These are phyloP conservation scores for Smithornis capensis DNA, from an alignment of 2,113 vertebrate genomes.

Conservation along the genomic window DNA sequence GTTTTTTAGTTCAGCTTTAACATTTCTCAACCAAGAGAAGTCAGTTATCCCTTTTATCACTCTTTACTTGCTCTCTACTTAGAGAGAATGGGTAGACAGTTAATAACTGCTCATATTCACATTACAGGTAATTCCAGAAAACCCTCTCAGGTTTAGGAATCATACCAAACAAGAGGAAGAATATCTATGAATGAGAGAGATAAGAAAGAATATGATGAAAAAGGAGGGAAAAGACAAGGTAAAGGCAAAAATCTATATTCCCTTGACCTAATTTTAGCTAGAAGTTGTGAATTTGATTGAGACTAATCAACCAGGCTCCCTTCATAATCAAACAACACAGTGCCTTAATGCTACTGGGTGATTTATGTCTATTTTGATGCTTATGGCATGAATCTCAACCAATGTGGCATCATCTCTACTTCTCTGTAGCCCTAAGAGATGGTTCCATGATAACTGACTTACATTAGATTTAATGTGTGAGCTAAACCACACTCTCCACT, in stretches of 20 bases:
- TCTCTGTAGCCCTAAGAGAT: neutral
- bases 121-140: neutral
- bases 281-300: neutral
- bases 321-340: neutral
- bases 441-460: neutral
- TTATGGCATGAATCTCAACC: neutral
- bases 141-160: neutral
- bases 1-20: neutral
- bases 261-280: neutral
- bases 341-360: neutral
- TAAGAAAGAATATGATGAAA: neutral
- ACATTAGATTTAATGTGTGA: rapidly evolving
- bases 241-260: neutral
- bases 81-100: neutral
- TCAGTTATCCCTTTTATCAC: neutral
- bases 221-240: neutral
- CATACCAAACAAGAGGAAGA: neutral
- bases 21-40: neutral
- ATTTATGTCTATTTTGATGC: neutral
- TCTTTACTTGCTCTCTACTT: neutral
- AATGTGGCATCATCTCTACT: neutral
- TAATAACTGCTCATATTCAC: neutral
- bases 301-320: neutral
- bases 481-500: neutral
- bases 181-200: neutral